Conservation (phyloP, 2,888 invertebrate species). For the Chaetogeoica ovagalla region DNA sequence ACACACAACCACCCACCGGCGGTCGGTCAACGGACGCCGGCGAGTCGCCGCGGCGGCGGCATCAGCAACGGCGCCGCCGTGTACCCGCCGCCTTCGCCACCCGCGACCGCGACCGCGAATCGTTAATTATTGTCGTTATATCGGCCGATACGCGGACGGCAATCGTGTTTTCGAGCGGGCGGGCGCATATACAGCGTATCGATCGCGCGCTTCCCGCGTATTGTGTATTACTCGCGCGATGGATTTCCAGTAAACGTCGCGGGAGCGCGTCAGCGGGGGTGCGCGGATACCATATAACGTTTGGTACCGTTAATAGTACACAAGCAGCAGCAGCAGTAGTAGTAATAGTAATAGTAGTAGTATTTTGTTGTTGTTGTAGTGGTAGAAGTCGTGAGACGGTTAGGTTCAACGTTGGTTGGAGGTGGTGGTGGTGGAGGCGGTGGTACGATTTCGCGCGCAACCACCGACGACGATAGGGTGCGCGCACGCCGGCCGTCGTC, state of each 20-base stretch:
- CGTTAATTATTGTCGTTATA: conserved; percentile 20
- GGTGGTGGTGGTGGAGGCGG: too few relatives aligned
- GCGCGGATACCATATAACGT: too few relatives aligned
- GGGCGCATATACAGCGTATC: not conserved
- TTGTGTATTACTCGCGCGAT: conserved; percentile 19
- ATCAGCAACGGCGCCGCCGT: too few relatives aligned
- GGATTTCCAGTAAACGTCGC: conserved; percentile 15
- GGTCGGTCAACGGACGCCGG: too few relatives aligned
- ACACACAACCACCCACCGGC: too few relatives aligned
- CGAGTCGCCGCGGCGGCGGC: too few relatives aligned
- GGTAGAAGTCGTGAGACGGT: too few relatives aligned
- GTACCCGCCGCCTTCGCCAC: too few relatives aligned
- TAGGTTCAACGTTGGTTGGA: too few relatives aligned
- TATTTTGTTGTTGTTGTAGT: not conserved
- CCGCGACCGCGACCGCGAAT: not conserved
- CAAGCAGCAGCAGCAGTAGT: not conserved
- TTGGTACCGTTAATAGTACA: too few relatives aligned
- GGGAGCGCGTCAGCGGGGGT: not conserved
- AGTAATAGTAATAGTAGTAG: not conserved
- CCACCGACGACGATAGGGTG: conserved; percentile 9
- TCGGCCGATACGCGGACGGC: not conserved
- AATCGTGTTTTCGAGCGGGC: conserved; percentile 21
- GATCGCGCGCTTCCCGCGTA: not conserved
- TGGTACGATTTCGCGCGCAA: not conserved
- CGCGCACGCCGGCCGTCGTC: not conserved